Evolutionary conservation across 2,888 invertebrate species (phyloP).

Genomic region (Sarcophaga rosellei): DNA sequence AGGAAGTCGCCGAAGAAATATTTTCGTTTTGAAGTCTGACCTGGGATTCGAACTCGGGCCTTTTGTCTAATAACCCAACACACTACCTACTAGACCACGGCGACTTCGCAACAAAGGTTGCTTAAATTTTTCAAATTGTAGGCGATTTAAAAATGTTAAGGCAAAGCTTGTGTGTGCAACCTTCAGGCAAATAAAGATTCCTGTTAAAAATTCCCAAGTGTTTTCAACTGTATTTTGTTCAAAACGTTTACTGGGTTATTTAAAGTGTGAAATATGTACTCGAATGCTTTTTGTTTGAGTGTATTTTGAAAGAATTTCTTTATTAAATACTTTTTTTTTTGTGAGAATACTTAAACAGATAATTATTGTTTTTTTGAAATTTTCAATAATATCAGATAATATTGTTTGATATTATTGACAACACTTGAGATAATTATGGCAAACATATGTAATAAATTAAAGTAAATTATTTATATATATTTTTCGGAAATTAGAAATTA

Average conservation of each 20-base stretch:
- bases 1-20: too few species aligned
- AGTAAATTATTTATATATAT: neutral
- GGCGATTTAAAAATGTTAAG: too few species aligned
- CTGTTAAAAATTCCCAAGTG: neutral
- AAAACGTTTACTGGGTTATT: neutral
- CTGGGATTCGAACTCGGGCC: too few species aligned
- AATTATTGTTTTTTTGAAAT: neutral
- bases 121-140: too few species aligned
- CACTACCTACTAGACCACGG: too few species aligned
- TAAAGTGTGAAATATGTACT: neutral
- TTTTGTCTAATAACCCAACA: too few species aligned
- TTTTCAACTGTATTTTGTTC: neutral
- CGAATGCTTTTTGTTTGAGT: neutral
- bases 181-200: too few species aligned
- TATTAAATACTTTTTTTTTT: neutral
- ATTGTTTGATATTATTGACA: constrained; percentile 4
- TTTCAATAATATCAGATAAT: neutral
- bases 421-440: constrained; percentile 55
- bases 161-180: too few species aligned
- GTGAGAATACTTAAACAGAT: neutral
- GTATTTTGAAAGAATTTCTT: neutral
- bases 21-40: too few species aligned
- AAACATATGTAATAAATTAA: constrained; percentile 39
- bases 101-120: too few species aligned
- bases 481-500: too few species aligned